These are phyloP conservation scores for Pseudois nayaur DNA, from an alignment of 2,113 vertebrate genomes.

Conservation along the genomic window DNA sequence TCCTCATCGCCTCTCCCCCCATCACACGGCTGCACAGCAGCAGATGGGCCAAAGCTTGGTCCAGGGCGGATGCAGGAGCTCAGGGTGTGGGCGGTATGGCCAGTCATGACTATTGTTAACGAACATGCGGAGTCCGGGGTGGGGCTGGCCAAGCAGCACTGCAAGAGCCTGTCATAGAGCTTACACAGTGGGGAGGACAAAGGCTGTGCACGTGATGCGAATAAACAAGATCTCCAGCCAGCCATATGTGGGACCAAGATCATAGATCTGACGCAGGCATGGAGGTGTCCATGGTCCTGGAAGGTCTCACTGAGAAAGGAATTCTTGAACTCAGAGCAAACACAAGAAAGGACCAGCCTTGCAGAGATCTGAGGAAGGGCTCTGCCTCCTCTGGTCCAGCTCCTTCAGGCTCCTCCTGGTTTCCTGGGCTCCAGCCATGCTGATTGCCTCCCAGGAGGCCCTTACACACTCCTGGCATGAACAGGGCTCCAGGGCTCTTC, in stretches of 20 bases:
- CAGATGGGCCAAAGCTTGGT: neutral
- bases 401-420: neutral
- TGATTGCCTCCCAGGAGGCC: neutral
- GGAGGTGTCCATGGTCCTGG: neutral
- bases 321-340: neutral
- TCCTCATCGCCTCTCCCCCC: neutral
- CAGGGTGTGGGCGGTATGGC: rapidly evolving
- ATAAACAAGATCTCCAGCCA: neutral
- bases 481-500: neutral
- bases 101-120: neutral
- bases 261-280: rapidly evolving
- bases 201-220: rapidly evolving
- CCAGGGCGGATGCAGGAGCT: neutral
- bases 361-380: neutral
- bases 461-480: too few species aligned
- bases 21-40: neutral
- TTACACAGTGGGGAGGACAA: neutral
- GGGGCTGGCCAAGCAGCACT: neutral
- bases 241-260: rapidly evolving
- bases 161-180: too few species aligned
- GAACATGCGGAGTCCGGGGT: rapidly evolving
- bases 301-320: neutral
- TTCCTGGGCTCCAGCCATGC: neutral
- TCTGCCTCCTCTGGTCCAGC: neutral
- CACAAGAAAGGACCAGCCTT: too few species aligned